Conservation (phyloP, 2,797 vertebrate genomes). For the Mus minutoides region DNA sequence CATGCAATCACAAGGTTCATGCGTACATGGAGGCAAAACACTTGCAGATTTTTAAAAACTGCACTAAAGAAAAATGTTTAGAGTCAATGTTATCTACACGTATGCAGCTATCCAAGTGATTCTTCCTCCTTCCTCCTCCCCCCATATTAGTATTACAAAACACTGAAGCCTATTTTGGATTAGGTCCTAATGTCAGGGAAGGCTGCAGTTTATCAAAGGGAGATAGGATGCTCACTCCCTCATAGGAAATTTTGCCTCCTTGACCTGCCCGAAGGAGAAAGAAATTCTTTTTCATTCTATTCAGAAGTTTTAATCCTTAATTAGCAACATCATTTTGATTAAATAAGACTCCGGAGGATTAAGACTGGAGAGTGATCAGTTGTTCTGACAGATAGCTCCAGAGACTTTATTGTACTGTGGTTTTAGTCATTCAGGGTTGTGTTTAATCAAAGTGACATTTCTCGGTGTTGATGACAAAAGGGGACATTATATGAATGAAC, state of each 20-base stretch:
- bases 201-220: slow-evolving; percentile 81
- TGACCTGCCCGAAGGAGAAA: slow-evolving; percentile 86
- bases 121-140: not conserved
- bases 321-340: slow-evolving; percentile 90
- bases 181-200: slow-evolving; percentile 83
- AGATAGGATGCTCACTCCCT: slow-evolving; percentile 77
- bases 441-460: slow-evolving; percentile 91
- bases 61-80: slow-evolving; percentile 56
- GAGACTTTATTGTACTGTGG: slow-evolving; percentile 88
- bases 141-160: slow-evolving; percentile 78
- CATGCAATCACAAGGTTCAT: not conserved
- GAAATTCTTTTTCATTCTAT: slow-evolving; percentile 80
- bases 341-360: slow-evolving; percentile 88
- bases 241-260: slow-evolving; percentile 83
- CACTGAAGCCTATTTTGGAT: slow-evolving; percentile 77
- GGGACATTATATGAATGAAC: slow-evolving; percentile 84
- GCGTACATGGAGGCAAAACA: not conserved
- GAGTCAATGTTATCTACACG: slow-evolving; percentile 60
- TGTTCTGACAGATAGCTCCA: slow-evolving; percentile 87
- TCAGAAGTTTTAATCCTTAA: slow-evolving; percentile 89
- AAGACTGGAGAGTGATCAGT: slow-evolving; percentile 86
- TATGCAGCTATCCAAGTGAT: slow-evolving; percentile 58
- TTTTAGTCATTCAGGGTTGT: slow-evolving; percentile 86
- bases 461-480: slow-evolving; percentile 89
- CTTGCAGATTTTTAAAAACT: not conserved